These are phyloP conservation scores for Echeneis naucrates DNA, from an alignment of 2,797 vertebrate genomes.

Conservation along the genomic window DNA sequence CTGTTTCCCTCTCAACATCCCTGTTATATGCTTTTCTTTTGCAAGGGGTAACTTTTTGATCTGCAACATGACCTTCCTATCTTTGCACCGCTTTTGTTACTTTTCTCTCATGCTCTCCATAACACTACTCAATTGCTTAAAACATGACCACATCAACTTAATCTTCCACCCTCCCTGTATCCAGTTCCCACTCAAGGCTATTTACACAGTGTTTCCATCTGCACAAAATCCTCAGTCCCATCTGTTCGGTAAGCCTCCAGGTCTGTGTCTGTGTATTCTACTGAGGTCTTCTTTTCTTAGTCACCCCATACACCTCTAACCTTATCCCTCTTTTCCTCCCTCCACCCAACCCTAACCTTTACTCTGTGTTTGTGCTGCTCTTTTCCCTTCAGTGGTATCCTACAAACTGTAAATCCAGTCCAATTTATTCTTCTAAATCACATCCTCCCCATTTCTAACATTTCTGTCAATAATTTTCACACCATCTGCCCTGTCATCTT, in stretches of 20 bases:
- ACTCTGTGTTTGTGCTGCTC: constrained; percentile 13
- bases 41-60: constrained; percentile 54
- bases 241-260: not conserved
- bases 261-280: not conserved
- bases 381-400: constrained; percentile 32
- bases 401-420: constrained; percentile 4
- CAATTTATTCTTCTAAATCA: constrained; percentile 19
- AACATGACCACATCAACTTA: constrained; percentile 7
- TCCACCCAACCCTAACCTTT: constrained; percentile 14
- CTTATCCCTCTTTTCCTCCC: constrained; percentile 5
- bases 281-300: not conserved
- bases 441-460: constrained; percentile 4
- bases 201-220: not conserved
- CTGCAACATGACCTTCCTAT: constrained; percentile 43
- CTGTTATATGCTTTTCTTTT: constrained; percentile 37
- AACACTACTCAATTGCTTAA: constrained; percentile 25
- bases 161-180: not conserved
- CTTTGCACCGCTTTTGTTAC: constrained; percentile 29
- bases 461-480: constrained; percentile 41
- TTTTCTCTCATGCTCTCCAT: constrained; percentile 29
- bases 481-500: constrained; percentile 14
- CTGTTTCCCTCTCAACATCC: constrained; percentile 30
- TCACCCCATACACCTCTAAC: constrained; percentile 1
- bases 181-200: constrained; percentile 4
- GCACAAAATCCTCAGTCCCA: not conserved